Evolutionary conservation across 2,797 vertebrate genomes (phyloP), one percentile per base, ranked within the genome.

Genomic region (Bothrops alternatus): DNA sequence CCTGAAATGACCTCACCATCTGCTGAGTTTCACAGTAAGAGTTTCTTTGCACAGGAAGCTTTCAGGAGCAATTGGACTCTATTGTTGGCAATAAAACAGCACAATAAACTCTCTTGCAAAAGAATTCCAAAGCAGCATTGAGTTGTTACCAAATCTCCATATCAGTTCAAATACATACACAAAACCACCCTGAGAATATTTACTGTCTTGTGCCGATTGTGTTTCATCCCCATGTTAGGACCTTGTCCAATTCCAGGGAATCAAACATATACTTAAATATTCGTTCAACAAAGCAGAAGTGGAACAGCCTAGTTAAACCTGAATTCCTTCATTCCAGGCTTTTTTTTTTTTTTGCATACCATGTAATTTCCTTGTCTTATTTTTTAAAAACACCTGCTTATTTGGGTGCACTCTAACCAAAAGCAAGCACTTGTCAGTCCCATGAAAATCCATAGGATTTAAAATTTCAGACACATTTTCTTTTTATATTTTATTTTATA

Each of bases 271-370:
- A 3, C 63, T 93, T 90, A n/a, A 60, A 88, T 94, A 32, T 95
- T 96, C 95, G 88, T 89, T 94, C 95, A 94, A 95, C 91, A 96
- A 95, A 95, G 32, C 87, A 93, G 56, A 88, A 61, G 56, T 78
- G 42, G 82, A 53, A n/a, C 10, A 91, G 78, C 91, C 47, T 28
- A 23, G 28, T 90, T 55, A 89, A 90, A 93, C 28, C 60, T 90
- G 87, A 90, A 58, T 28, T 26, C 87, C 95, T 94, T 60, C 85
- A 91, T 92, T 94, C 78, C 73, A 82, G 4, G 0, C 4, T 11
- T 92, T 12, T 63, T 32, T 69, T 42, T 42, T 42, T 42, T 42
- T 93, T 90, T 91, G 60, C 82, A 93, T 55, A 6, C 53, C 88
- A 87, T 63, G 89, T 92, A 25, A 94, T 94, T 95, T 95, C 73